Evolutionary conservation across 2,113 vertebrate species (phyloP).

Genomic region (Ictalurus furcatus): DNA sequence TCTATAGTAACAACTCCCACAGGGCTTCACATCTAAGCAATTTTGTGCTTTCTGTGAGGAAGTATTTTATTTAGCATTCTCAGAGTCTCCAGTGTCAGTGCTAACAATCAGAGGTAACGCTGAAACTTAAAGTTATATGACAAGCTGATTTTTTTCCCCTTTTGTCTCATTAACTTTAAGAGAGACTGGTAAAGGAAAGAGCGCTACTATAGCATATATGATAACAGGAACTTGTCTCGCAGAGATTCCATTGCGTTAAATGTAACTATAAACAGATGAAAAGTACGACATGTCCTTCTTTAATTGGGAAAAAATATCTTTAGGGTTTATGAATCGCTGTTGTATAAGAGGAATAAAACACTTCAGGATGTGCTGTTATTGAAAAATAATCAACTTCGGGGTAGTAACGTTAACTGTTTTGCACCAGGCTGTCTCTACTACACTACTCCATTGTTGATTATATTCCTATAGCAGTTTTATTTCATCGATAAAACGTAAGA

Average conservation of each 20-base stretch:
- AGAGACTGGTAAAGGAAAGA: background rate
- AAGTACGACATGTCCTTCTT: background rate
- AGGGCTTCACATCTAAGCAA: background rate
- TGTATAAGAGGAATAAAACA: background rate
- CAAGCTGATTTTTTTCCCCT: background rate
- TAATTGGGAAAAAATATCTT: background rate
- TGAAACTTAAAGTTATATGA: background rate
- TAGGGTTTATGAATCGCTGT: background rate
- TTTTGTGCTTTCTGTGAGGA: background rate
- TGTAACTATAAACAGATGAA: background rate
- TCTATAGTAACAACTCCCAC: background rate
- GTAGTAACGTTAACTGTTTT: background rate
- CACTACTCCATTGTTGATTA: background rate
- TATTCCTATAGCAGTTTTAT: background rate
- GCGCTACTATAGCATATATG: background rate
- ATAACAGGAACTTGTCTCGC: background rate
- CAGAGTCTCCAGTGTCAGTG: background rate
- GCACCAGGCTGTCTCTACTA: background rate
- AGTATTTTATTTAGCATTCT: background rate
- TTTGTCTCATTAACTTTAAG: background rate
- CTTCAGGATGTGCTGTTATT: background rate
- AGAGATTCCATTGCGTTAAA: background rate
- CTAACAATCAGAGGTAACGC: background rate
- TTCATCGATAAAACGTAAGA: background rate
- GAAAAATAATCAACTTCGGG: background rate